phyloP scores from a whole-genome alignment of 2,888 invertebrate species.

The Magallana nippona region DNA sequence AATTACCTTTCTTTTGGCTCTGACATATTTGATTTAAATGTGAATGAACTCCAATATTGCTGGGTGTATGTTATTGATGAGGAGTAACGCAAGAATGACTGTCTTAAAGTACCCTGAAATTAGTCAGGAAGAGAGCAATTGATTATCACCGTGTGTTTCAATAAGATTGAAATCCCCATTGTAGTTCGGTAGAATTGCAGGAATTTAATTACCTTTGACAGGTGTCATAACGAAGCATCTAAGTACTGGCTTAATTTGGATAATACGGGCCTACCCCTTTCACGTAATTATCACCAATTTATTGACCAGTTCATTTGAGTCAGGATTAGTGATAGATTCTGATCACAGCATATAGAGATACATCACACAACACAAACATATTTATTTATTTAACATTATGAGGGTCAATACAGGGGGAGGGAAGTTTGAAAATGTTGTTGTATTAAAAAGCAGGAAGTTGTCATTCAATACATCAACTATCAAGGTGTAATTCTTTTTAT shows the following conservation, averaged over 20 bases:
- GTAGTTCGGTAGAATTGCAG: constrained; percentile 24
- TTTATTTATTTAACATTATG: constrained; percentile 19
- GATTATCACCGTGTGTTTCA: constrained; percentile 6
- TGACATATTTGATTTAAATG: constrained; percentile 31
- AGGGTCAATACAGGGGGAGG: background rate
- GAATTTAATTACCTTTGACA: constrained; percentile 34
- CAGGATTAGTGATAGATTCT: background rate
- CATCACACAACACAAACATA: constrained; percentile 12
- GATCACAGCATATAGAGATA: constrained; percentile 3
- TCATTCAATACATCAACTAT: no score
- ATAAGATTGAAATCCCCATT: constrained; percentile 6
- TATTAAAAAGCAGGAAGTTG: no score
- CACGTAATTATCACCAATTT: constrained; percentile 35
- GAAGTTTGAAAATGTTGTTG: no score
- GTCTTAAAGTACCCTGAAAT: background rate
- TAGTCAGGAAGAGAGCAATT: constrained; percentile 14
- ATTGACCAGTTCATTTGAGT: constrained; percentile 7
- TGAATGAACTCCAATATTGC: constrained; percentile 11
- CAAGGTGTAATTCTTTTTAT: no score
- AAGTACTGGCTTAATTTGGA: constrained; percentile 19
- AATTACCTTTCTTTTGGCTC: background rate
- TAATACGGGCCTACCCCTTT: constrained; percentile 25
- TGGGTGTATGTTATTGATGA: background rate
- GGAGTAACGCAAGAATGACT: background rate
- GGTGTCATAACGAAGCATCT: constrained; percentile 20